Base-by-base conservation (phyloP, 2,797 vertebrate species). In the Notolepis coatsorum region DNA sequence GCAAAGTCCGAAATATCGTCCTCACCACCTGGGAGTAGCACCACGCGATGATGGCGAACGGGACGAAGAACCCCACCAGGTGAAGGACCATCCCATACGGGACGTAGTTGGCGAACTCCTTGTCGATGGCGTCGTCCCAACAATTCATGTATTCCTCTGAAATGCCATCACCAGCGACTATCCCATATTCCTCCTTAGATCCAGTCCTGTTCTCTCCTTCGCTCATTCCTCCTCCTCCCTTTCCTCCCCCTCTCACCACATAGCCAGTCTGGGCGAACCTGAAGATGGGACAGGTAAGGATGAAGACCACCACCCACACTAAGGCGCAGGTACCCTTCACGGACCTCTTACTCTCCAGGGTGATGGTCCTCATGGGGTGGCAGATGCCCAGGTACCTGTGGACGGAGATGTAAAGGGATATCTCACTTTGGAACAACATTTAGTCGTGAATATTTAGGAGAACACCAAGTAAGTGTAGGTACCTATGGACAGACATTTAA, bases 351-450 rank as follows among this genome's bases (percentile, higher is more conserved):
- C 91, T 92, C 88, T 94, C 93, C 81, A 93, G 71, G 33, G 91
- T 92, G 80, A 95, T 92, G 65, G 91, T 92, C 69, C 86, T 89
- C 92, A 95, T 94, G 0, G 93, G 93, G 43, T 95, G 93, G 77
- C 93, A 94, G 87, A 95, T 94, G 12, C 93, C 93, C 77, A 93
- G 71, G 71, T 95, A 95, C 68, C 93, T 93, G 82, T 63, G 79
- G 61, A 89, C 62, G n/a, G 88, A 89, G 69, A n/a, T n/a, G n/a
- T n/a, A n/a, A 90, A n/a, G n/a, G n/a, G n/a, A n/a, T n/a, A n/a
- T n/a, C n/a, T n/a, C n/a, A n/a, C n/a, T n/a, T n/a, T n/a, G n/a
- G n/a, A n/a, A n/a, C n/a, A n/a, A n/a, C n/a, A n/a, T n/a, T n/a
- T n/a, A n/a, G n/a, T n/a, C n/a, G n/a, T n/a, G n/a, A n/a, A n/a